phyloP scores from a whole-genome alignment of 1,140 invertebrate species.

The Trachymyrmex cornetzi region DNA sequence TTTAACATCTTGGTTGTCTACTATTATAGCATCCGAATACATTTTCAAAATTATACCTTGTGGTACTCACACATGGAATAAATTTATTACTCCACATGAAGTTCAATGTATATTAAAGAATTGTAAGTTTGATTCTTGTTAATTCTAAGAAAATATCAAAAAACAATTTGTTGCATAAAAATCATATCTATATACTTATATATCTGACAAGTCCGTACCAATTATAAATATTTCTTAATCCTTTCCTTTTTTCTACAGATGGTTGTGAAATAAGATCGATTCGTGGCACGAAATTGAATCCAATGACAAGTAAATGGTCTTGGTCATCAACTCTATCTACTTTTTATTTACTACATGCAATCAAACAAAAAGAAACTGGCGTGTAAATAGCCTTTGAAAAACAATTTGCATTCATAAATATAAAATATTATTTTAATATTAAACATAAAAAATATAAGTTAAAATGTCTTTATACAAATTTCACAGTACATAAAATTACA shows the following conservation, averaged over 20 bases:
- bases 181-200: neutral
- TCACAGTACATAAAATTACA: neutral
- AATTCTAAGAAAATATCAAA: neutral
- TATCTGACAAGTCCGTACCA: neutral
- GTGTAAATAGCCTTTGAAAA: neutral
- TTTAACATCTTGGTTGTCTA: conserved; percentile 89
- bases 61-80: conserved; percentile 96
- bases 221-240: neutral
- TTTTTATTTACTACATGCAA: conserved; percentile 92
- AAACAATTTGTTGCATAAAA: neutral
- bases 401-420: neutral
- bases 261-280: neutral
- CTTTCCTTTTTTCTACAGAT: neutral
- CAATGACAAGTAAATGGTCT: conserved; percentile 89
- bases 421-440: neutral
- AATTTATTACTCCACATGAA: conserved; percentile 94
- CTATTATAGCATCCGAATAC: conserved; percentile 93
- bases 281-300: conserved; percentile 86
- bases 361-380: conserved; percentile 84
- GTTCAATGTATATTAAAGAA: conserved; percentile 90
- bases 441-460: neutral
- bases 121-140: conserved; percentile 86
- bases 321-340: conserved; percentile 89
- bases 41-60: conserved; percentile 91
- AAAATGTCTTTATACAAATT: neutral